phyloP scores from a whole-genome alignment of 2,113 vertebrate genomes.

The Stercorarius parasiticus region DNA sequence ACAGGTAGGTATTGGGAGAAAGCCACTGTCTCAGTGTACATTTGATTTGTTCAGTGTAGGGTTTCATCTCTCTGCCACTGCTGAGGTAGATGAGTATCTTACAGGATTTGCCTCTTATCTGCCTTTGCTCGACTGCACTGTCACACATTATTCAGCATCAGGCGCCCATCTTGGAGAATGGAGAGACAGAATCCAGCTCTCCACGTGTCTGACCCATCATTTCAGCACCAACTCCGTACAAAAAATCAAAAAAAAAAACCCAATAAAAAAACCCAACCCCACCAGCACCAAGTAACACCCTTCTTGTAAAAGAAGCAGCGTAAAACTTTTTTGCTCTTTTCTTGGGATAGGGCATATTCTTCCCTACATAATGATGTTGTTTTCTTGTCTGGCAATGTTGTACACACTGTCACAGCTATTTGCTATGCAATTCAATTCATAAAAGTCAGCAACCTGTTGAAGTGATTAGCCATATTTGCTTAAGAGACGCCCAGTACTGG shows the following conservation, averaged over 20 bases:
- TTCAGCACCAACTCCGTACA: background rate
- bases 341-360: background rate
- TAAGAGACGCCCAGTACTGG: constrained; percentile 73
- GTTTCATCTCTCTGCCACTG: background rate
- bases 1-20: rapidly evolving
- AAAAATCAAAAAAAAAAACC: background rate
- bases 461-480: constrained; percentile 64
- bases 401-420: constrained; percentile 3
- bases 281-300: background rate
- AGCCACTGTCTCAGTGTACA: rapidly evolving
- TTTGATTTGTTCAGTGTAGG: background rate
- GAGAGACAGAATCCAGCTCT: background rate
- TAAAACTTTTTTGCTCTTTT: background rate
- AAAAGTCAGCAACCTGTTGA: constrained; percentile 63
- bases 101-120: background rate
- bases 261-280: background rate
- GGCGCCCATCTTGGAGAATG: background rate
- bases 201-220: rapidly evolving
- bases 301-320: background rate
- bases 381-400: constrained; percentile 35
- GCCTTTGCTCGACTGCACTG: background rate
- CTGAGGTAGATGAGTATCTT: background rate
- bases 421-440: constrained; percentile 38
- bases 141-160: background rate
- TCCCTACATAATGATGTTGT: background rate